Conservation (phyloP, 2,888 invertebrate species). For the Junonia oenone region DNA sequence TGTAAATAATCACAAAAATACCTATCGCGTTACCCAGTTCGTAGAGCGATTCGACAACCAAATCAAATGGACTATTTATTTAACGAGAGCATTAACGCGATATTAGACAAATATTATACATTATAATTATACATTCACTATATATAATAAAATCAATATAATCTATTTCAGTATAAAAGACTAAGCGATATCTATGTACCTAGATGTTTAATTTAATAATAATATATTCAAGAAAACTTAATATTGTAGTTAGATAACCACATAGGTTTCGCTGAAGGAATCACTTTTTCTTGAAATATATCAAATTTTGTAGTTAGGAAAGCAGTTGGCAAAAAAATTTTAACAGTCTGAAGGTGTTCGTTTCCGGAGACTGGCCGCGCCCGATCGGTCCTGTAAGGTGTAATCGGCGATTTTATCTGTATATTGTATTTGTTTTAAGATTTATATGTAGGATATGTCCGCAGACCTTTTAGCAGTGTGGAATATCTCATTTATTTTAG, state of each 20-base stretch:
- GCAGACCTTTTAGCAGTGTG: conserved; percentile 52
- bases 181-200: conserved; percentile 18
- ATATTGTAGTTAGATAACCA: conserved; percentile 50
- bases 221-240: conserved; percentile 29
- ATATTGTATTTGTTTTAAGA: conserved; percentile 67
- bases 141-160: conserved; percentile 8
- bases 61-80: background rate
- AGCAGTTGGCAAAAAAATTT: conserved; percentile 60
- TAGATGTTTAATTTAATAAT: conserved; percentile 28
- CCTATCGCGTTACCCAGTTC: background rate
- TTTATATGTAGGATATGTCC: conserved; percentile 65
- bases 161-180: conserved; percentile 19
- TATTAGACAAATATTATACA: background rate
- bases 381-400: conserved; percentile 62
- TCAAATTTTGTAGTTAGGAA: conserved; percentile 68
- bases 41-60: background rate
- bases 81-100: background rate
- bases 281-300: conserved; percentile 64
- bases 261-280: conserved; percentile 61
- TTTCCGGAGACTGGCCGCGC: conserved; percentile 41
- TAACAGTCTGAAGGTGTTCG: conserved; percentile 67
- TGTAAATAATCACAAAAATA: conserved; percentile 1
- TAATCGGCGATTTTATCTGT: conserved; percentile 61
- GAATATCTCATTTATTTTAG: conserved; percentile 49
- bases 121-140: conserved; percentile 19